Percentiles rank a stretch among this genome's conserved stretches.
These are phyloP conservation scores for Magallana nippona DNA, from an alignment of 2,888 invertebrate species.

Conservation along the genomic window DNA sequence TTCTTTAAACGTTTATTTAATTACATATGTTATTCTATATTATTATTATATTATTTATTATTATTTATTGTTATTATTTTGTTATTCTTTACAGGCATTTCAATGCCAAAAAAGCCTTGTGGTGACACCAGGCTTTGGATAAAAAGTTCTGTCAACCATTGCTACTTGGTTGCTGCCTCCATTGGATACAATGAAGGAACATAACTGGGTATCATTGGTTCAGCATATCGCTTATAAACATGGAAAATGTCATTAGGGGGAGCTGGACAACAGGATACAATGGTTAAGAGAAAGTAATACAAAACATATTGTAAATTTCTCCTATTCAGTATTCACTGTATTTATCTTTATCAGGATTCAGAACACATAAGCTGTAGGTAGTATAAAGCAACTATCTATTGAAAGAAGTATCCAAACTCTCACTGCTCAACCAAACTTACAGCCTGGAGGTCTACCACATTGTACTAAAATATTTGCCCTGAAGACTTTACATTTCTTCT, in stretches of 20 bases:
- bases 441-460: not conserved
- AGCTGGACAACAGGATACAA: not conserved
- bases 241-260: not conserved
- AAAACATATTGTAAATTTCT: too few relatives aligned
- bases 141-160: constrained; percentile 35
- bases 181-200: not conserved
- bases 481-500: not conserved
- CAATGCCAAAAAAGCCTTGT: constrained; percentile 40
- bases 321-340: too few relatives aligned
- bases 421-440: not conserved
- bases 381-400: not conserved
- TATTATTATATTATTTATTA: too few relatives aligned
- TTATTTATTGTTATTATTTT: too few relatives aligned
- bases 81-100: too few relatives aligned
- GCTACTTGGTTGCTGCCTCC: not conserved
- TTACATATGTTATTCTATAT: too few relatives aligned
- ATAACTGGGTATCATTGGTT: not conserved
- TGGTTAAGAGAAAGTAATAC: too few relatives aligned
- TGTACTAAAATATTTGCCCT: not conserved
- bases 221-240: not conserved
- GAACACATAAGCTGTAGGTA: not conserved
- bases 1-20: too few relatives aligned
- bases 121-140: constrained; percentile 45
- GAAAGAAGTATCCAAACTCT: not conserved
- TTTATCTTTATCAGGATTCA: not conserved